These are phyloP conservation scores for Perdita meconis DNA, from an alignment of 2,888 invertebrate genomes.

Conservation along the genomic window DNA sequence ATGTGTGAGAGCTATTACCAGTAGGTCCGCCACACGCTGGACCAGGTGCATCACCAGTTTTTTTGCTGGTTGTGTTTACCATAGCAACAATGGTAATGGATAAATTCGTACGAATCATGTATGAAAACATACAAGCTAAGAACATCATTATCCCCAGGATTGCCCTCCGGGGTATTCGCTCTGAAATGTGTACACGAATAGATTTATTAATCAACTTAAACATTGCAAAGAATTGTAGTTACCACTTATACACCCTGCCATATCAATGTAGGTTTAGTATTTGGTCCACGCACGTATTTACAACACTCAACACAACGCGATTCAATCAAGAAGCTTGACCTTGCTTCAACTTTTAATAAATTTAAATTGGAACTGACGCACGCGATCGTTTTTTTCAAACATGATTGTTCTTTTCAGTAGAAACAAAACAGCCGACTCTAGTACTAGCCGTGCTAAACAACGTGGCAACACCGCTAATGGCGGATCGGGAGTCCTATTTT, in stretches of 20 bases:
- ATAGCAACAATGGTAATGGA: constrained; percentile 86
- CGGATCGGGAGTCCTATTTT: no score
- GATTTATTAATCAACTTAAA: not conserved
- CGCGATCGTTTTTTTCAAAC: constrained; percentile 17
- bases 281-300: not conserved
- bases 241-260: no score
- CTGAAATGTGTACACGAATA: constrained; percentile 75
- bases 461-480: no score
- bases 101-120: constrained; percentile 91
- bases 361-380: constrained; percentile 23
- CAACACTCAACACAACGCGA: not conserved
- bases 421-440: no score
- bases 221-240: no score
- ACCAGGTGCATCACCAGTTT: constrained; percentile 37
- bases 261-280: not conserved
- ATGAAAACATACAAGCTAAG: constrained; percentile 90
- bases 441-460: no score
- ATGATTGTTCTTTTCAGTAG: not conserved
- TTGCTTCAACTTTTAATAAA: constrained; percentile 46
- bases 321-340: constrained; percentile 32
- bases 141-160: constrained; percentile 89
- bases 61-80: constrained; percentile 72
- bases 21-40: constrained; percentile 55
- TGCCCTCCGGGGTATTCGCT: constrained; percentile 85
- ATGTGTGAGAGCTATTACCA: constrained; percentile 35